Conservation (phyloP, 1,140 invertebrate species). For the Stegodyphus dumicola region DNA sequence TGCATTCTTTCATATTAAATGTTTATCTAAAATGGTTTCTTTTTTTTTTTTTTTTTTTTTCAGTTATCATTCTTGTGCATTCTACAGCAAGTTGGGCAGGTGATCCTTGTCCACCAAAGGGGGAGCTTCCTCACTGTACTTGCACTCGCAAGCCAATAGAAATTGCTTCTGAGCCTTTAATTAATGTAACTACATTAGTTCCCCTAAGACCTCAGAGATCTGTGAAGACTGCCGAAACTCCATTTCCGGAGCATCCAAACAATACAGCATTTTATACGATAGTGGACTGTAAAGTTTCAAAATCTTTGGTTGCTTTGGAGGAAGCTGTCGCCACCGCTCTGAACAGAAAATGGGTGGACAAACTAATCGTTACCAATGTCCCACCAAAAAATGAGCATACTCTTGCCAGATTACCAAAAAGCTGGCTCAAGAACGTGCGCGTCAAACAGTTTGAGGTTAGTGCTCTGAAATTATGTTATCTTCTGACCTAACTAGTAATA, state of each 20-base stretch:
- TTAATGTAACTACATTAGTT: background rate
- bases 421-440: constrained; percentile 14
- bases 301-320: background rate
- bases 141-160: background rate
- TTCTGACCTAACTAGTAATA: background rate
- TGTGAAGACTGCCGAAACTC: background rate
- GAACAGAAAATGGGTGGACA: constrained; percentile 31
- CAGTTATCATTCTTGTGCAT: background rate
- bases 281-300: background rate
- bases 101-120: constrained; percentile 15
- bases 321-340: background rate
- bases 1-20: too few relatives aligned
- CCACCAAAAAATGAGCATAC: constrained; percentile 4
- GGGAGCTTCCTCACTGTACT: background rate
- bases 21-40: background rate
- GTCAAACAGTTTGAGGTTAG: constrained; percentile 40
- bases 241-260: background rate
- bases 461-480: background rate
- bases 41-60: background rate
- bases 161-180: background rate
- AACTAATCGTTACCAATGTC: constrained; percentile 11
- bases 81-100: background rate
- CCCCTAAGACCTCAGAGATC: background rate
- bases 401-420: constrained; percentile 1
- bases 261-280: background rate